Evolutionary conservation across 2,888 invertebrate genomes (phyloP).

Genomic region (Thecocarcelia acutangulata): DNA sequence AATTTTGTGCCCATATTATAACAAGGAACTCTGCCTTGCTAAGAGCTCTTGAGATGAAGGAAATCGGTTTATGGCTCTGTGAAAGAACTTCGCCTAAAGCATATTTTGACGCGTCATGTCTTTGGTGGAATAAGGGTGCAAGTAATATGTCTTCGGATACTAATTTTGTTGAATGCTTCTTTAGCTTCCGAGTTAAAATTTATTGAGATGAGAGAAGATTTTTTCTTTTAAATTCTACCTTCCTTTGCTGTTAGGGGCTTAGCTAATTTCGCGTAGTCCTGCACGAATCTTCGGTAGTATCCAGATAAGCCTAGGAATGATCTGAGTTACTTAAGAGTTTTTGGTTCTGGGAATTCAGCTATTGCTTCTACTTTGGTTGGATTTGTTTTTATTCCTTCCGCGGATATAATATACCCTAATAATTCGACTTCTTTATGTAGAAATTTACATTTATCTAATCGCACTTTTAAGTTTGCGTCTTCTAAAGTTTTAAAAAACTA

Average conservation of each 20-base stretch:
- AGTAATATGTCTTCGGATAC: slow-evolving; percentile 21
- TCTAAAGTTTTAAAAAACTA: slow-evolving; percentile 34
- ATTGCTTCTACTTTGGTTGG: slow-evolving; percentile 61
- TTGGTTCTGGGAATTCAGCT: neutral
- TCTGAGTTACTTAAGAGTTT: slow-evolving; percentile 62
- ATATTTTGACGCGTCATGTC: slow-evolving; percentile 29
- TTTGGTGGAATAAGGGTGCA: slow-evolving; percentile 14
- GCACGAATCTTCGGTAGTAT: slow-evolving; percentile 20
- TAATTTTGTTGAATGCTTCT: slow-evolving; percentile 8
- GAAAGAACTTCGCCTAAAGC: slow-evolving; percentile 44
- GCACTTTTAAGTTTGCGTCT: slow-evolving; percentile 22
- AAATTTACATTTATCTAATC: slow-evolving; percentile 47
- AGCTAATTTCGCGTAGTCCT: slow-evolving; percentile 34
- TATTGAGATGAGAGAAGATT: neutral
- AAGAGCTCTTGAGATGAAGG: slow-evolving; percentile 41
- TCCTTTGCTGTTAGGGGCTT: slow-evolving; percentile 43
- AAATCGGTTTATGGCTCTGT: slow-evolving; percentile 43
- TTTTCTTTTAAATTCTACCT: slow-evolving; percentile 10
- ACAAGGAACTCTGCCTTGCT: slow-evolving; percentile 42
- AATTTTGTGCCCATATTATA: slow-evolving; percentile 11
- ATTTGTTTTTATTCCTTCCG: slow-evolving; percentile 54
- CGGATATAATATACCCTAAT: slow-evolving; percentile 48
- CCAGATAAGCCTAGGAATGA: slow-evolving; percentile 60
- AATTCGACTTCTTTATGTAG: slow-evolving; percentile 21
- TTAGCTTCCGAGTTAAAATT: neutral